Percentiles rank a stretch among this genome's conserved stretches.
phyloP scores from a whole-genome alignment of 2,797 vertebrate genomes.

The Gorsachius magnificus region DNA sequence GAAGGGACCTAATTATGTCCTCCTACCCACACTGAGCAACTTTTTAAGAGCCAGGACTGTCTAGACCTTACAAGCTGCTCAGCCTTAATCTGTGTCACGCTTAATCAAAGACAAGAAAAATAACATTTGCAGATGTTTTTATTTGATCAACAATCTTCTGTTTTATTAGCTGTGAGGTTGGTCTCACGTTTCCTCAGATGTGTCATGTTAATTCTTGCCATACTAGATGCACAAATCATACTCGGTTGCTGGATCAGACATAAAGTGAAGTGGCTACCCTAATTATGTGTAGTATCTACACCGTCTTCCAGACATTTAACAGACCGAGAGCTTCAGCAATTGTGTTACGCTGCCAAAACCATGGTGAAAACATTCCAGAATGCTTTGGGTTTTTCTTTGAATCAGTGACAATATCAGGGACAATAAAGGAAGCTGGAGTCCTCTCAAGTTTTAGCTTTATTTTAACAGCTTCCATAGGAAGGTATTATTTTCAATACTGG shows the following conservation, averaged over 20 bases:
- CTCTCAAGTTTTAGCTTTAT: background rate
- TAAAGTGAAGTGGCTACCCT: slow-evolving; percentile 37
- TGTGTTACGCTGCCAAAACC: slow-evolving; percentile 11
- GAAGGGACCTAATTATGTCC: background rate
- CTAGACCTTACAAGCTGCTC: background rate
- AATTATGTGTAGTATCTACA: slow-evolving; percentile 40
- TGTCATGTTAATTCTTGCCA: slow-evolving; percentile 49
- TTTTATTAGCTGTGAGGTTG: slow-evolving; percentile 39
- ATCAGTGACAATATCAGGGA: background rate
- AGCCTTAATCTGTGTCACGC: background rate
- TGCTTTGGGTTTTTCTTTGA: background rate
- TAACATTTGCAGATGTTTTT: slow-evolving; percentile 18
- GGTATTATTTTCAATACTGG: background rate
- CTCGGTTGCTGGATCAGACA: slow-evolving; percentile 27
- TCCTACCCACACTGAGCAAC: background rate
- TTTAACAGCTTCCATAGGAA: background rate
- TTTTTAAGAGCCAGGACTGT: background rate
- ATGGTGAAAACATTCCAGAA: background rate
- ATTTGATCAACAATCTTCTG: slow-evolving; percentile 4
- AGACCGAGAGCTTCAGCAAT: background rate
- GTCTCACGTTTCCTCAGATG: slow-evolving; percentile 52
- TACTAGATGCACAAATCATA: slow-evolving; percentile 46
- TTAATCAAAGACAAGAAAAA: slow-evolving; percentile 26
- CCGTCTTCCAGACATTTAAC: slow-evolving; percentile 31
- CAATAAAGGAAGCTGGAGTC: background rate